These are phyloP conservation scores for Oeneis ivallda DNA, from an alignment of 2,888 invertebrate species.

Conservation along the genomic window DNA sequence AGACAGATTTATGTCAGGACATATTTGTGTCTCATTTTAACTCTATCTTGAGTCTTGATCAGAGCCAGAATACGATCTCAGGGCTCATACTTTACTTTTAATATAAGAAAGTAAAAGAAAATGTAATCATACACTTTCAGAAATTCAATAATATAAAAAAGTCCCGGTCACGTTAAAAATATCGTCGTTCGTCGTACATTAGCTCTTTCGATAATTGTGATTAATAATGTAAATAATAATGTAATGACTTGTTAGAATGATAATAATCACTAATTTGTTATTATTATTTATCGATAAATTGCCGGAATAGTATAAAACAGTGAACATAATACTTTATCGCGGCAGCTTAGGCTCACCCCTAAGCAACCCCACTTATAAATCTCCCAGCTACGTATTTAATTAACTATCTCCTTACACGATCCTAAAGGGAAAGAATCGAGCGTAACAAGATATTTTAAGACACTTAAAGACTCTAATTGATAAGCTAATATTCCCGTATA, in stretches of 20 bases:
- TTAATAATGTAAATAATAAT: no score
- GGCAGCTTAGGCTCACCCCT: constrained; percentile 1
- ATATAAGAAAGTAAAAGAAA: no score
- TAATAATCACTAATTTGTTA: background rate
- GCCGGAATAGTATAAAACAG: constrained; percentile 2
- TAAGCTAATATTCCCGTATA: constrained; percentile 78
- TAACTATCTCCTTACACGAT: constrained; percentile 66
- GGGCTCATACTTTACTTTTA: no score
- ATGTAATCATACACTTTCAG: no score
- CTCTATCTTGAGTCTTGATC: no score
- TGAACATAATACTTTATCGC: constrained; percentile 7
- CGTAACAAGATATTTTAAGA: constrained; percentile 67
- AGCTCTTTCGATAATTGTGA: no score
- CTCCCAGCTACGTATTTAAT: constrained; percentile 68
- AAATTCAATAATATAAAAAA: no score
- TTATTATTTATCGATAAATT: background rate
- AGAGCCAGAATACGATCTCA: no score
- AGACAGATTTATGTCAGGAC: no score
- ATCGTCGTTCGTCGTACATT: no score
- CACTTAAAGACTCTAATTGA: constrained; percentile 77
- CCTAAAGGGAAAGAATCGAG: constrained; percentile 60
- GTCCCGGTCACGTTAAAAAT: no score
- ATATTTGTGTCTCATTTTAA: no score
- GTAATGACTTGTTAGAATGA: background rate
- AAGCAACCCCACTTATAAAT: constrained; percentile 47